A percentile compares a stretch with the other conserved stretches of the same genome.
Conservation (phyloP, 2,888 invertebrate species). For the Megaustenia siamemsis region DNA sequence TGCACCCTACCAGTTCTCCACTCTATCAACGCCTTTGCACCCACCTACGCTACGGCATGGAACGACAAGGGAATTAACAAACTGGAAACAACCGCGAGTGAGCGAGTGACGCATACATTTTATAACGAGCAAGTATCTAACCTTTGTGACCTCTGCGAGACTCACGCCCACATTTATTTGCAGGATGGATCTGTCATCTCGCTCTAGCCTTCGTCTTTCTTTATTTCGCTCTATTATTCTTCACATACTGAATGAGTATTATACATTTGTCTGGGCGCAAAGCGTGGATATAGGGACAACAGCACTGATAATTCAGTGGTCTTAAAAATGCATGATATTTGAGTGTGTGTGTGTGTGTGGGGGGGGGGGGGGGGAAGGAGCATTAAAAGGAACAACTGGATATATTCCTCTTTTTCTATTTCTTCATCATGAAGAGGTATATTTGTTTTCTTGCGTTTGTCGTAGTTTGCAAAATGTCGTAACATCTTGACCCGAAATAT, state of each 20-base stretch:
- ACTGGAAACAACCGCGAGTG: not conserved
- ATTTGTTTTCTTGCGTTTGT: too few species aligned
- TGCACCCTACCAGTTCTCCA: too few species aligned
- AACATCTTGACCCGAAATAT: too few species aligned
- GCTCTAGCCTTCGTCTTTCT: not conserved
- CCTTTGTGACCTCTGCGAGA: slow-evolving; percentile 76
- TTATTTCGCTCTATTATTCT: slow-evolving; percentile 10
- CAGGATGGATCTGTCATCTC: not conserved
- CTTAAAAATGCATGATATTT: too few species aligned
- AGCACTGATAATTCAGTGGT: too few species aligned
- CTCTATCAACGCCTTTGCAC: not conserved
- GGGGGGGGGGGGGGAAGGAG: too few species aligned
- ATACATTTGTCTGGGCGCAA: not conserved
- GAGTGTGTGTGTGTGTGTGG: too few species aligned
- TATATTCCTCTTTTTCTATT: too few species aligned
- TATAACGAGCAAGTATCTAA: slow-evolving; percentile 74
- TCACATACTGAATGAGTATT: not conserved
- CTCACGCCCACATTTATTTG: slow-evolving; percentile 59
- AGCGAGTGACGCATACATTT: slow-evolving; percentile 75
- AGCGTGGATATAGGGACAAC: not conserved
- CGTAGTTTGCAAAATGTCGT: too few species aligned
- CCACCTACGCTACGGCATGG: not conserved
- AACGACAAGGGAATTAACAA: not conserved
- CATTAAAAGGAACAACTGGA: too few species aligned
- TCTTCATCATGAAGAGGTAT: too few species aligned